Base-by-base conservation (phyloP, 2,888 invertebrate species). In the Drosophila sordidapex region DNA sequence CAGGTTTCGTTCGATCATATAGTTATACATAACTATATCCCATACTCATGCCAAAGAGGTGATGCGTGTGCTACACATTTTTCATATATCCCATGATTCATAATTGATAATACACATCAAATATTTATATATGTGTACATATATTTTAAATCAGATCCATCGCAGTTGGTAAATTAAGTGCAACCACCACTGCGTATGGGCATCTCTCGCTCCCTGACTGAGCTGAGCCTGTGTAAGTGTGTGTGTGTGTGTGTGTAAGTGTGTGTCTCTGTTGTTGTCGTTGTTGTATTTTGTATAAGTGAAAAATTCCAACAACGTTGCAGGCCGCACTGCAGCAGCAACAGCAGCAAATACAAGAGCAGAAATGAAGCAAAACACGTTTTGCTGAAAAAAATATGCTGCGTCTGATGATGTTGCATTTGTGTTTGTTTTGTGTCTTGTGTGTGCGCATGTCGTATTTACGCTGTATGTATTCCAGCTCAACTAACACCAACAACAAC, bases 281-380 rank as follows among this genome's bases (percentile, higher is more conserved):
- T 84, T 73, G 79, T 76, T 79, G 85, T 87, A 84, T 76, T 89
- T 76, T 89, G 57, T 88, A 87, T 89, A 79, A 88, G 89, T 90
- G 83, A 90, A 90, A 86, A 86, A 86, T 90, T 86, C 86, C 86
- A 86, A 76, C 89, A 86, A 88, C 90, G 89, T 83, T 90, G 83
- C 78, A 74, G 73, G 70, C 69, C 59, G 71, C 70, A 70, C 72
- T 71, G 76, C 84, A 63, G 64, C 74, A 76, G 64, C 74, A 73
- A 71, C 84, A 61, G 66, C 74, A 76, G 66, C 74, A 73, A 71
- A 79, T 74, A 87, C 75, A 85, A 82, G 80, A 79, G 78, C 74
- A 77, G 76, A 90, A 87, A 90, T 86, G 90, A 87, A 81, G 86
- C 87, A 87, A 87, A 87, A 87, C 86, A 87, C 83, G 86, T 87